Evolutionary conservation across 2,113 vertebrate genomes (phyloP), one percentile per base, ranked within the genome.

Genomic region (Notarius lentiginosus): DNA sequence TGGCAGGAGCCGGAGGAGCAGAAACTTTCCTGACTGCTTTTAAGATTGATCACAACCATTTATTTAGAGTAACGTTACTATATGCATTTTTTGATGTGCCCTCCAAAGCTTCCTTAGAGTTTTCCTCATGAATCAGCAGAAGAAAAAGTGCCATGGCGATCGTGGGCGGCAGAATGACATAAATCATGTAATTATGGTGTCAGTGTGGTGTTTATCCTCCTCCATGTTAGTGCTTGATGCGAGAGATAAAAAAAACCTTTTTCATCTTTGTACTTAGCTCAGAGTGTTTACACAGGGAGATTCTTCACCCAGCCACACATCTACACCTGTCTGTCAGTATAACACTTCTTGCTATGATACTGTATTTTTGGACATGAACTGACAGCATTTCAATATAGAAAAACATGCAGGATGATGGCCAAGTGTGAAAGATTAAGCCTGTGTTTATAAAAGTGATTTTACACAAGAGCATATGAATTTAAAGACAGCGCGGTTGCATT

Each of bases 111-210:
- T 79, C 73, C 15, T 73, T 51, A 14, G 86, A 66, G 73, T 83
- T 73, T 90, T 86, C 75, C 75, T 86, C 84, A 84, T 90, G 86
- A 88, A 88, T 88, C 86, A 88, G 89, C 86, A 85, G 75, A 86
- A 83, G 73, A 76, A 84, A 82, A 79, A 81, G 72, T 90, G 81
- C 84, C 51, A 68, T 75, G 75, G 84, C n/a, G 49, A 87, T 80
- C 84, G 41, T 80, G 30, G 82, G 61, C 77, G 76, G 65, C 84
- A 88, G 80, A 90, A 88, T 90, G 86, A 90, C 77, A 90, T 90
- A 86, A 90, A 88, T 90, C 89, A 90, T 88, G 84, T 90, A 90
- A 90, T 88, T 90, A 90, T 90, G 72, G 86, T 88, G 89, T 86
- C 86, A 90, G 89, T 84, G 84, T 89, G 80, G 84, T 49, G 86